Percentiles rank a stretch among this genome's conserved stretches.
These are phyloP conservation scores for Lasaia peninsularis DNA, from an alignment of 1,140 invertebrate genomes.

Conservation along the genomic window DNA sequence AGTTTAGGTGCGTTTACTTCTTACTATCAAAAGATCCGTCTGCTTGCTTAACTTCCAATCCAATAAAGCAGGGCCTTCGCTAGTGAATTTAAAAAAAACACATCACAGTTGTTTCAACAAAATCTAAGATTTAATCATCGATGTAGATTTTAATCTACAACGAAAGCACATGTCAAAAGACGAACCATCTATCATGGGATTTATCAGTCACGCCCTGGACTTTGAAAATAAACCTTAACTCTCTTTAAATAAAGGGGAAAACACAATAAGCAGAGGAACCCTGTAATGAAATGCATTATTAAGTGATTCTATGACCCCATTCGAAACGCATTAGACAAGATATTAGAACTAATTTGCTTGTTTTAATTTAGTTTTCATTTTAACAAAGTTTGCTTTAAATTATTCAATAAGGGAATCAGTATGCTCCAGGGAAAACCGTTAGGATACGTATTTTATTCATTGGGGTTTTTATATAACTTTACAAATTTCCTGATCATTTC, in stretches of 20 bases:
- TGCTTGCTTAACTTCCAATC: not conserved
- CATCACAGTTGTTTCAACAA: conserved; percentile 32
- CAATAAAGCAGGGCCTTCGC: too few relatives aligned
- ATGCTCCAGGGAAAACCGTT: not conserved
- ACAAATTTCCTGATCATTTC: too few relatives aligned
- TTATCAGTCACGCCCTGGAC: conserved; percentile 15
- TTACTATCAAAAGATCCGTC: not conserved
- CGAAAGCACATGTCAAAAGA: conserved; percentile 54
- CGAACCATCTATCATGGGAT: conserved; percentile 54
- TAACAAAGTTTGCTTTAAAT: conserved; percentile 65
- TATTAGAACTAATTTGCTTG: conserved; percentile 70
- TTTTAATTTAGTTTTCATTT: conserved; percentile 73
- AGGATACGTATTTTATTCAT: too few relatives aligned
- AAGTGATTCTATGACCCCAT: conserved; percentile 65
- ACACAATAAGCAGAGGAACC: conserved; percentile 19
- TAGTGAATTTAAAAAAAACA: conserved; percentile 13
- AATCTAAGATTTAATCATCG: conserved; percentile 32
- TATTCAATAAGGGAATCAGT: conserved; percentile 45
- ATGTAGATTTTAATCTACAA: conserved; percentile 45
- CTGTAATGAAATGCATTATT: conserved; percentile 62
- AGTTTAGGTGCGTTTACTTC: not conserved
- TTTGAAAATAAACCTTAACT: conserved; percentile 22
- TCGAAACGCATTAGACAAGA: conserved; percentile 55
- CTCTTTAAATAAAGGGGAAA: conserved; percentile 24
- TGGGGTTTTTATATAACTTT: too few relatives aligned